Conservation (phyloP, 2,113 vertebrate genomes). For the Cranoglanis bouderius region DNA sequence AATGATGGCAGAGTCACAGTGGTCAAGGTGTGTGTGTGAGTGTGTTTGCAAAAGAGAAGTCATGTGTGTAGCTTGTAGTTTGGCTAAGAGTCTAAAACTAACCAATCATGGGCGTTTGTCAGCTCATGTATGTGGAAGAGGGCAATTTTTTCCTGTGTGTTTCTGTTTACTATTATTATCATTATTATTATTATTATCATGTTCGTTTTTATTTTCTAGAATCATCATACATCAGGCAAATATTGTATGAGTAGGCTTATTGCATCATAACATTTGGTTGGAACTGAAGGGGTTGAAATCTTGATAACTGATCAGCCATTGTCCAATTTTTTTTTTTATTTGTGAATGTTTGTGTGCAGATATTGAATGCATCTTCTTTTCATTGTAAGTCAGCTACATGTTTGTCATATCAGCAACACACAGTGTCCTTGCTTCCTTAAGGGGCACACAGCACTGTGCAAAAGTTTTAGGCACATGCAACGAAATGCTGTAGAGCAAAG, state of each 20-base stretch:
- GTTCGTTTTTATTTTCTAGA: not conserved
- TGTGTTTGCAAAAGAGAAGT: not conserved
- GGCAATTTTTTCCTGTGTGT: not conserved
- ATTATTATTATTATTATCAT: not conserved
- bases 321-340: not conserved
- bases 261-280: not conserved
- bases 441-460: no score
- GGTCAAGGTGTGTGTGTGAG: slow-evolving; percentile 79
- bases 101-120: not conserved
- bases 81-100: not conserved
- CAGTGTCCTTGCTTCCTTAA: not conserved
- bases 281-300: not conserved
- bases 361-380: not conserved
- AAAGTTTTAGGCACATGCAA: no score
- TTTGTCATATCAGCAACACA: not conserved
- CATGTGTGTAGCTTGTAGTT: not conserved
- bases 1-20: slow-evolving; percentile 96
- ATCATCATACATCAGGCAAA: not conserved
- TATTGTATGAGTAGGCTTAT: not conserved
- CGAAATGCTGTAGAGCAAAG: no score
- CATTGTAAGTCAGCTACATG: not conserved
- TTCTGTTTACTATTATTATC: no score
- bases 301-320: not conserved
- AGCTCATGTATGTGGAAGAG: not conserved
- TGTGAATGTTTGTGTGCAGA: not conserved